These are phyloP conservation scores for Mobula hypostoma DNA, from an alignment of 2,113 vertebrate genomes.

Conservation along the genomic window DNA sequence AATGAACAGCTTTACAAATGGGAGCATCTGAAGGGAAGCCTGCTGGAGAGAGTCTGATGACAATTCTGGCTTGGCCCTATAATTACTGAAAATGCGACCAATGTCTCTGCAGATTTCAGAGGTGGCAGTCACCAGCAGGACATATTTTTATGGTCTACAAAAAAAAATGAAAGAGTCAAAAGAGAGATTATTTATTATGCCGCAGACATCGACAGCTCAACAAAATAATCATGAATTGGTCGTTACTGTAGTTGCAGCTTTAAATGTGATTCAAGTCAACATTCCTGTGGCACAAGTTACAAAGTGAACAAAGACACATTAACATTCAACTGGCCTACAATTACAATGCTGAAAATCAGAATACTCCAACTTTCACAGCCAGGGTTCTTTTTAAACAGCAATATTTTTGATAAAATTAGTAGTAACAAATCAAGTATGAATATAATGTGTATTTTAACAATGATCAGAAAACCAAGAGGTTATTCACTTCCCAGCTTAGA, in stretches of 20 bases:
- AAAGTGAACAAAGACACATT: background rate
- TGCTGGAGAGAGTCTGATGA: constrained; percentile 55
- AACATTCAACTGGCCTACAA: background rate
- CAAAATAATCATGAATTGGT: constrained; percentile 42
- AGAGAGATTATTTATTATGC: constrained; percentile 54
- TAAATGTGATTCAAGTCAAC: constrained; percentile 16
- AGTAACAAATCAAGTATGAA: background rate
- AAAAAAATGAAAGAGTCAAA: constrained; percentile 52
- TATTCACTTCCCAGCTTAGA: background rate
- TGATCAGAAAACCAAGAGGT: background rate
- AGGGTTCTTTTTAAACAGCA: background rate
- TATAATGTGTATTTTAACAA: background rate
- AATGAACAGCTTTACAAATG: constrained; percentile 66
- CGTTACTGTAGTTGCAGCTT: background rate
- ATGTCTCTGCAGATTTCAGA: constrained; percentile 56
- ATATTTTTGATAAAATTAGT: background rate
- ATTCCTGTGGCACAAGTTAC: background rate
- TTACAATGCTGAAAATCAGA: no score
- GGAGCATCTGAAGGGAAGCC: constrained; percentile 54
- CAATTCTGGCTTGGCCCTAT: constrained; percentile 53
- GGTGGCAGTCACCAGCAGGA: constrained; percentile 54
- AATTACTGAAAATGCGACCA: constrained; percentile 55
- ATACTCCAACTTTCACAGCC: background rate
- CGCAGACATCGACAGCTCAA: constrained; percentile 43
- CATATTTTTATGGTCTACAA: constrained; percentile 53